These are phyloP conservation scores for Campylomormyrus tamandua DNA, from an alignment of 2,113 vertebrate species.

Conservation along the genomic window DNA sequence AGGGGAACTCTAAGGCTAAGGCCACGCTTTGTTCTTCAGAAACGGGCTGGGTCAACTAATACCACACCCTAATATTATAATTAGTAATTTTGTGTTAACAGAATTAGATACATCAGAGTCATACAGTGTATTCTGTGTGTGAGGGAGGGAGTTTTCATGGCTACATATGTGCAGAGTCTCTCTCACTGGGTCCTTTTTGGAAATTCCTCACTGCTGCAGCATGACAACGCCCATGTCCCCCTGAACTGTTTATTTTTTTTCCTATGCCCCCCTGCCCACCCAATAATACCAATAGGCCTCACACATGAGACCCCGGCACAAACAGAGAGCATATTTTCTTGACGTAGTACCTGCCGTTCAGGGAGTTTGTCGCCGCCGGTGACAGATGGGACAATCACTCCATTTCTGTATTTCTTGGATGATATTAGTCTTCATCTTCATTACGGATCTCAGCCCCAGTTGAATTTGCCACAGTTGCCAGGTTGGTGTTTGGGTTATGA, in stretches of 20 bases:
- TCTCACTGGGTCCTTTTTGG: background rate
- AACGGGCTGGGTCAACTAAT: conserved; percentile 34
- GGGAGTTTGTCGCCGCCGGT: conserved; percentile 25
- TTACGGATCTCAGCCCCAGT: background rate
- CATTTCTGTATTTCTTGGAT: background rate
- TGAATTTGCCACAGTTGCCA: conserved; percentile 7
- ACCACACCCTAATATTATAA: conserved; percentile 35
- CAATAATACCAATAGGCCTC: background rate
- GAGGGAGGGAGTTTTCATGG: conserved; percentile 29
- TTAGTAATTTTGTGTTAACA: conserved; percentile 26
- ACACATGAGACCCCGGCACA: background rate
- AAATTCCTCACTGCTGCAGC: background rate
- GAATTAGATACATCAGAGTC: conserved; percentile 41
- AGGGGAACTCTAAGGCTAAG: conserved; percentile 27
- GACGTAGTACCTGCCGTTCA: conserved; percentile 27
- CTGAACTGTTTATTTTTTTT: background rate
- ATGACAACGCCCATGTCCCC: background rate
- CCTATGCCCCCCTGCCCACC: background rate
- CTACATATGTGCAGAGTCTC: conserved; percentile 24
- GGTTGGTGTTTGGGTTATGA: conserved; percentile 39
- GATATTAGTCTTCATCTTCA: background rate
- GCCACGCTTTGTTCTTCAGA: conserved; percentile 41
- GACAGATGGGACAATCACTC: conserved; percentile 39
- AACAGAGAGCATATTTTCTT: conserved; percentile 28
- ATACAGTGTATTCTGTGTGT: background rate